Conservation (phyloP, 1,140 invertebrate genomes). For the Euglossa dilemma region DNA sequence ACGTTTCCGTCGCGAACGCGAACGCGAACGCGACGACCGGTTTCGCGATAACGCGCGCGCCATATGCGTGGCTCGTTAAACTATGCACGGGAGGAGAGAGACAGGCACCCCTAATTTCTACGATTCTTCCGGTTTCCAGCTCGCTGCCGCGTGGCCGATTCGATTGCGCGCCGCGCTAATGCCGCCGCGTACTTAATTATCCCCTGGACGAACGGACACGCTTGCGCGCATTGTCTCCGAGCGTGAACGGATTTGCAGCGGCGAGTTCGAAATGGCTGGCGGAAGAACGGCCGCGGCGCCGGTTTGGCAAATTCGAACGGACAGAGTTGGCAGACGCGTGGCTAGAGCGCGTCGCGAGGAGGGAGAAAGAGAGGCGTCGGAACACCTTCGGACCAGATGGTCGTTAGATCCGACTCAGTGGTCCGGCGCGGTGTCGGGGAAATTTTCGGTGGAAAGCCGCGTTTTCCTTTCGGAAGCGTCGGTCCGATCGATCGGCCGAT, state of each 20-base stretch:
- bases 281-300: not conserved
- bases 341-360: not conserved
- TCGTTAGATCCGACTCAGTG: conserved; percentile 24
- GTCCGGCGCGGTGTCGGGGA: not conserved
- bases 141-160: conserved; percentile 70
- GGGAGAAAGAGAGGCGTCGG: not conserved
- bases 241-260: not conserved
- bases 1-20: not conserved
- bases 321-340: not conserved
- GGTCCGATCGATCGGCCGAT: not conserved
- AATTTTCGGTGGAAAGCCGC: conserved; percentile 13
- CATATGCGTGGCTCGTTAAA: conserved; percentile 31
- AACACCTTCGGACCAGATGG: conserved; percentile 21
- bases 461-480: not conserved
- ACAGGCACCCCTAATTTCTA: conserved; percentile 72
- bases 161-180: conserved; percentile 62
- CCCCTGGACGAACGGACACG: not conserved
- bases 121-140: conserved; percentile 69
- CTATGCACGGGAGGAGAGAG: no score
- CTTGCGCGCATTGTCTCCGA: conserved; percentile 18
- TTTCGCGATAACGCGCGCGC: not conserved
- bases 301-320: not conserved
- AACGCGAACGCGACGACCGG: not conserved
- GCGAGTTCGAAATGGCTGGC: not conserved
- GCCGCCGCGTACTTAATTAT: conserved; percentile 54